Percentiles rank a stretch among this genome's conserved stretches.
Conservation (phyloP, 2,113 vertebrate genomes). For the Petroica traversi region DNA sequence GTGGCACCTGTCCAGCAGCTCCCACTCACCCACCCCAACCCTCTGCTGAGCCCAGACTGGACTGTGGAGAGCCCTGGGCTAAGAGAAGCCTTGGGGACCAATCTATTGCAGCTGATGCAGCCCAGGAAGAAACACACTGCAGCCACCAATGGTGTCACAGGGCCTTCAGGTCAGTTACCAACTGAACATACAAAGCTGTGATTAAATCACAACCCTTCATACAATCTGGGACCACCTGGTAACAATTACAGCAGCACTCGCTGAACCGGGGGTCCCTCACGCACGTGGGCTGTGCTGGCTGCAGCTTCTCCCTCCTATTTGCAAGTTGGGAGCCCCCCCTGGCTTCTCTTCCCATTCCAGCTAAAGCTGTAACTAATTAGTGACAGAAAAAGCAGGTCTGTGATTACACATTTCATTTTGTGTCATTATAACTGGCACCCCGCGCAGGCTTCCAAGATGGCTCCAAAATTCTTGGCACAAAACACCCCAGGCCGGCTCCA, state of each 20-base stretch:
- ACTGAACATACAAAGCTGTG: not conserved
- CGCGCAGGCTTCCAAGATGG: not conserved
- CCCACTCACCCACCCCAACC: not conserved
- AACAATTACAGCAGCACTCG: not conserved
- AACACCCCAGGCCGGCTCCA: not conserved
- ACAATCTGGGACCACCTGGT: not conserved
- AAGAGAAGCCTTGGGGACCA: not conserved
- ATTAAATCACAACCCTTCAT: not conserved
- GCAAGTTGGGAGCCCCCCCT: not conserved
- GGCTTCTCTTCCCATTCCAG: not conserved
- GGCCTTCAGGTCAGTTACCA: not conserved
- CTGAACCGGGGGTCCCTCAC: not conserved
- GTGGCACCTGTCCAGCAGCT: not conserved
- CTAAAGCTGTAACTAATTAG: conserved; percentile 29
- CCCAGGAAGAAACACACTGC: not conserved
- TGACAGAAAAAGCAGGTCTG: not conserved
- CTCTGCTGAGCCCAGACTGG: not conserved
- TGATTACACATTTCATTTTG: not conserved
- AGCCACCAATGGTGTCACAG: not conserved
- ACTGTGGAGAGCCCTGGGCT: not conserved
- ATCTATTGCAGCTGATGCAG: rapidly evolving
- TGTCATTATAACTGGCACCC: not conserved
- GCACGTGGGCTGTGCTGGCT: not conserved
- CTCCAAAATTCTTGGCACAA: not conserved
- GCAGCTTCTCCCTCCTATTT: not conserved